phyloP scores from a whole-genome alignment of 2,797 vertebrate genomes.

The Bradypodion ventrale region DNA sequence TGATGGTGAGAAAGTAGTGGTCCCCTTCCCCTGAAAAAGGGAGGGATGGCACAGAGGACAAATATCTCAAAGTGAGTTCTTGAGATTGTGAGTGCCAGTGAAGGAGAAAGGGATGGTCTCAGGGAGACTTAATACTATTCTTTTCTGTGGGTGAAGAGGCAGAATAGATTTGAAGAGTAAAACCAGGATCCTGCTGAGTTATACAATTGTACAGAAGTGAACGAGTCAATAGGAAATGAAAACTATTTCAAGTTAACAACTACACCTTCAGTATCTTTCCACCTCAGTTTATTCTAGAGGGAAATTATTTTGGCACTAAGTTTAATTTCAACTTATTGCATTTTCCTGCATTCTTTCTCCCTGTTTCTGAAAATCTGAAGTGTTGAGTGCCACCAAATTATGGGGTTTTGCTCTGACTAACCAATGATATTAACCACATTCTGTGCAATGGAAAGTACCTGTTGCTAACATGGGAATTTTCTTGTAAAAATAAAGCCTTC shows the following conservation, averaged over 20 bases:
- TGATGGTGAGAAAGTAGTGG: too few relatives aligned
- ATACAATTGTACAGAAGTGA: background rate
- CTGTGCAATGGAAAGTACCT: background rate
- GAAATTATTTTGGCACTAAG: conserved; percentile 1
- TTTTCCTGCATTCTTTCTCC: background rate
- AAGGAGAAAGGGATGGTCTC: too few relatives aligned
- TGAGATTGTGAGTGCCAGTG: too few relatives aligned
- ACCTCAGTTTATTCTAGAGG: background rate
- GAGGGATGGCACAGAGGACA: background rate
- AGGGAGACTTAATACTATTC: too few relatives aligned
- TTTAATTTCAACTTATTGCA: background rate
- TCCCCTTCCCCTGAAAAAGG: background rate
- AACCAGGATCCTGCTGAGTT: background rate
- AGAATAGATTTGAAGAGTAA: background rate
- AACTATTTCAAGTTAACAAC: background rate
- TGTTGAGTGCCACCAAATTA: conserved; percentile 11
- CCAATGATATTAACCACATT: background rate
- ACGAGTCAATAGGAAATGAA: background rate
- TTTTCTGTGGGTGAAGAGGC: background rate
- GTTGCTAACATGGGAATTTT: conserved; percentile 1
- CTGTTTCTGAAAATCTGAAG: background rate
- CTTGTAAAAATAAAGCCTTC: conserved; percentile 16
- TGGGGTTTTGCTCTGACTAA: conserved; percentile 8
- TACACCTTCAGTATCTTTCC: background rate
- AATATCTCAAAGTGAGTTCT: too few relatives aligned